These are phyloP conservation scores for Pristis pectinata DNA, from an alignment of 2,797 vertebrate genomes.

Conservation along the genomic window DNA sequence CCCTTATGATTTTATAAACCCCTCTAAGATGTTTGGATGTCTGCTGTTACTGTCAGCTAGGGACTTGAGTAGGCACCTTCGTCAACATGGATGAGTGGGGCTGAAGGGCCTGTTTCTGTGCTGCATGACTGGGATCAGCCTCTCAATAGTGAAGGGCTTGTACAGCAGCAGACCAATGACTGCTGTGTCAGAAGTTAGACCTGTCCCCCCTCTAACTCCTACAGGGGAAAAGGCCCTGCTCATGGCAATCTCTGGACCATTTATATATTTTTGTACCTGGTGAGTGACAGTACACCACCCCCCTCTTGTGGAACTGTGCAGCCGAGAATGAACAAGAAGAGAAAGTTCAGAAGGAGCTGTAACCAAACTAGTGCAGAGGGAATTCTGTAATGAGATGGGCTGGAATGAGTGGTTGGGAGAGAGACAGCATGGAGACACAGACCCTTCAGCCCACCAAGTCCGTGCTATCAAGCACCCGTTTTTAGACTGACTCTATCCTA, in stretches of 20 bases:
- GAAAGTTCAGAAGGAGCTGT: background rate
- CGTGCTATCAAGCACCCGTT: too few species aligned
- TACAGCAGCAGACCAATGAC: background rate
- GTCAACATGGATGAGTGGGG: too few species aligned
- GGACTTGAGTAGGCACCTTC: too few species aligned
- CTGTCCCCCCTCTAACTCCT: background rate
- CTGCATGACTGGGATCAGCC: background rate
- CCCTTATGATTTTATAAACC: too few species aligned
- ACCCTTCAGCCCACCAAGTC: too few species aligned
- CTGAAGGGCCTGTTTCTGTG: background rate
- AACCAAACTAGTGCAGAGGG: background rate
- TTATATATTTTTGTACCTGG: background rate
- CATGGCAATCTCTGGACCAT: background rate
- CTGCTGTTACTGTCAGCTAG: too few species aligned
- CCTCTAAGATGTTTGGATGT: too few species aligned
- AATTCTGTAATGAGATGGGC: background rate
- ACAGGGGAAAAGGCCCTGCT: background rate
- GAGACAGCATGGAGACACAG: too few species aligned
- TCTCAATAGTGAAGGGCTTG: background rate
- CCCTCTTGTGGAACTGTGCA: background rate
- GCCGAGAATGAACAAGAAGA: background rate
- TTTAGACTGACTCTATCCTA: too few species aligned
- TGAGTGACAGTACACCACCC: background rate
- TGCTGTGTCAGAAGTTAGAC: background rate
- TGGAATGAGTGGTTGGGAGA: background rate